Conservation (phyloP, 2,797 vertebrate species). For the Sebastes jordani region DNA sequence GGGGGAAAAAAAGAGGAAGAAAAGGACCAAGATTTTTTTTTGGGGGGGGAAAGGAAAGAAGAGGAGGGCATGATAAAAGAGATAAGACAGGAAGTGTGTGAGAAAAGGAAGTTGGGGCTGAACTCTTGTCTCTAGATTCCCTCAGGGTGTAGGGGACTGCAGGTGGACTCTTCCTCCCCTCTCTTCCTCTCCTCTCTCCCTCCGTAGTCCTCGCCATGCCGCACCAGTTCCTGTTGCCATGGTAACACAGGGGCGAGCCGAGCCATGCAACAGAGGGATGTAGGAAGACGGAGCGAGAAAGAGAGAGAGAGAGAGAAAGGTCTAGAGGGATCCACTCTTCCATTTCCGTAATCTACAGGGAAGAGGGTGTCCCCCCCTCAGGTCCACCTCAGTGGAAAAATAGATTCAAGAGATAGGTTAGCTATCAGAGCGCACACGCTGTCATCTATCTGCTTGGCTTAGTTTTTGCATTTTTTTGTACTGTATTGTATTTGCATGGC, state of each 20-base stretch:
- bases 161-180: conserved; percentile 65
- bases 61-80: background rate
- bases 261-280: conserved; percentile 63
- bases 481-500: conserved; percentile 1
- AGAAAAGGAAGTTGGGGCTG: conserved; percentile 31
- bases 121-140: conserved; percentile 40
- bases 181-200: conserved; percentile 36
- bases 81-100: conserved; percentile 14
- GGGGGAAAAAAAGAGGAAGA: background rate
- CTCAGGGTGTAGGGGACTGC: conserved; percentile 52
- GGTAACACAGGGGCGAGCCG: conserved; percentile 76
- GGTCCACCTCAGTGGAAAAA: conserved; percentile 40
- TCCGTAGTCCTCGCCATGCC: conserved; percentile 62
- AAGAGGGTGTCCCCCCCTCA: conserved; percentile 43
- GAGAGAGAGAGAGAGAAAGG: conserved; percentile 7
- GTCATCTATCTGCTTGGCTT: conserved; percentile 10
- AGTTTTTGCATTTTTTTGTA: conserved; percentile 13
- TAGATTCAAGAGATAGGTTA: conserved; percentile 34
- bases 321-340: conserved; percentile 68
- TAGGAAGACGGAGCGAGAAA: conserved; percentile 16
- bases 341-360: conserved; percentile 59
- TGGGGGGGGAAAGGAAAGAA: background rate
- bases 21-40: background rate
- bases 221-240: conserved; percentile 72
- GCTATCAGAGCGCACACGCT: conserved; percentile 9